These are phyloP conservation scores for Kuschelorhynchus macadamiae DNA, from an alignment of 2,888 invertebrate genomes.

Conservation along the genomic window DNA sequence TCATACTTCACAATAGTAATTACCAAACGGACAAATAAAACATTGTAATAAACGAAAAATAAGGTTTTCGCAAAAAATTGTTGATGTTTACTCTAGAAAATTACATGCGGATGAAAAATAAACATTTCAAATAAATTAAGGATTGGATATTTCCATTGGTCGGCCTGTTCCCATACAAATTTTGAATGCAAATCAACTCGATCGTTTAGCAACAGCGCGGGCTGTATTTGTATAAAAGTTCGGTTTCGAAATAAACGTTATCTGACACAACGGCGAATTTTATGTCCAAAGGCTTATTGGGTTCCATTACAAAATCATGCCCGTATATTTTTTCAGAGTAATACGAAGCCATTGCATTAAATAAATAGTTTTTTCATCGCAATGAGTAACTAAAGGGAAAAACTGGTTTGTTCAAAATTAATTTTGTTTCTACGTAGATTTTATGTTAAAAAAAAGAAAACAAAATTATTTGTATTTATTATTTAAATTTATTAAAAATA, in stretches of 20 bases:
- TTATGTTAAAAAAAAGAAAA: too few relatives aligned
- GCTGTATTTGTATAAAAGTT: slow-evolving; percentile 2
- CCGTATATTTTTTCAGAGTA: too few relatives aligned
- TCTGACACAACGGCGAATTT: too few relatives aligned
- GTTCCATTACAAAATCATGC: too few relatives aligned
- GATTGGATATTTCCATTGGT: slow-evolving; percentile 18
- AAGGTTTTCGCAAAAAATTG: slow-evolving; percentile 25
- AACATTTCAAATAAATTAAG: slow-evolving; percentile 42
- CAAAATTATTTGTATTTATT: too few relatives aligned
- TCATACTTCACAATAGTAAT: neutral
- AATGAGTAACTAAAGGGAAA: too few relatives aligned
- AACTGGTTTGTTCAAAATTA: too few relatives aligned
- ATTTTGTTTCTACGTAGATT: too few relatives aligned
- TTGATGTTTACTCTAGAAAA: slow-evolving; percentile 35
- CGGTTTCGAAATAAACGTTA: neutral
- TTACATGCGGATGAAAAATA: slow-evolving; percentile 39
- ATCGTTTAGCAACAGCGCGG: neutral
- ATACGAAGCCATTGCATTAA: too few relatives aligned
- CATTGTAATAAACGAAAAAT: slow-evolving; percentile 30
- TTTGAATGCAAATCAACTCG: slow-evolving; percentile 8
- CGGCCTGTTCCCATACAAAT: neutral
- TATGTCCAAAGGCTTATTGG: too few relatives aligned
- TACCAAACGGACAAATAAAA: slow-evolving; percentile 22
- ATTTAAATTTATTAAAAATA: too few relatives aligned
- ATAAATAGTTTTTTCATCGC: too few relatives aligned